Evolutionary conservation across 2,797 vertebrate genomes (phyloP).

Genomic region (Pelobates cultripes): DNA sequence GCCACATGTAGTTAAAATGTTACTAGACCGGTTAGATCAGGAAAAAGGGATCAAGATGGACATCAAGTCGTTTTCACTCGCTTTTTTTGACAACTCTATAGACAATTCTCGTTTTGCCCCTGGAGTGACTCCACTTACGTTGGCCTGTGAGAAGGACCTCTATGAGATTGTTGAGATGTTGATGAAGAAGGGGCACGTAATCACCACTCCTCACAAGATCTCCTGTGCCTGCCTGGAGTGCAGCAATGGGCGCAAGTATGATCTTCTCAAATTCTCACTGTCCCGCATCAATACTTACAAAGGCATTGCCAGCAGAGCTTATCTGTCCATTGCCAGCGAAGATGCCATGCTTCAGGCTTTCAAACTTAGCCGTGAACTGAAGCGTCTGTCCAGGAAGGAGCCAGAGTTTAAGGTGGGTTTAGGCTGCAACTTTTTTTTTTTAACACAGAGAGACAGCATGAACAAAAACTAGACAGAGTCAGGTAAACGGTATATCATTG

Average conservation of each 20-base stretch:
- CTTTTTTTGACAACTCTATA: slow-evolving; percentile 89
- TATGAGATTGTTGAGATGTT: slow-evolving; percentile 89
- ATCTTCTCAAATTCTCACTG: slow-evolving; percentile 90
- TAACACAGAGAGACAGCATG: no score
- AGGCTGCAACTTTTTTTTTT: no score
- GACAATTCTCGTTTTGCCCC: slow-evolving; percentile 90
- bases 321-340: slow-evolving; percentile 84
- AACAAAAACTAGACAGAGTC: no score
- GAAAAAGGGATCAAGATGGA: slow-evolving; percentile 89
- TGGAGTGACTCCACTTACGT: slow-evolving; percentile 86
- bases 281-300: slow-evolving; percentile 92
- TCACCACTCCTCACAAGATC: slow-evolving; percentile 84
- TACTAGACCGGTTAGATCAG: slow-evolving; percentile 84
- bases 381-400: slow-evolving; percentile 85
- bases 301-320: slow-evolving; percentile 87
- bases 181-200: slow-evolving; percentile 83
- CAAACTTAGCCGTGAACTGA: slow-evolving; percentile 84
- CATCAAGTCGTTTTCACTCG: slow-evolving; percentile 86
- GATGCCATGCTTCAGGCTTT: slow-evolving; percentile 89
- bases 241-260: slow-evolving; percentile 84
- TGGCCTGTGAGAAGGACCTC: slow-evolving; percentile 90
- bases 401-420: slow-evolving; percentile 87
- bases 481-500: no score
- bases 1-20: slow-evolving; percentile 78
- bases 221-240: slow-evolving; percentile 89